These are phyloP conservation scores for Diarsia rubi DNA, from an alignment of 2,888 invertebrate genomes.

Conservation along the genomic window DNA sequence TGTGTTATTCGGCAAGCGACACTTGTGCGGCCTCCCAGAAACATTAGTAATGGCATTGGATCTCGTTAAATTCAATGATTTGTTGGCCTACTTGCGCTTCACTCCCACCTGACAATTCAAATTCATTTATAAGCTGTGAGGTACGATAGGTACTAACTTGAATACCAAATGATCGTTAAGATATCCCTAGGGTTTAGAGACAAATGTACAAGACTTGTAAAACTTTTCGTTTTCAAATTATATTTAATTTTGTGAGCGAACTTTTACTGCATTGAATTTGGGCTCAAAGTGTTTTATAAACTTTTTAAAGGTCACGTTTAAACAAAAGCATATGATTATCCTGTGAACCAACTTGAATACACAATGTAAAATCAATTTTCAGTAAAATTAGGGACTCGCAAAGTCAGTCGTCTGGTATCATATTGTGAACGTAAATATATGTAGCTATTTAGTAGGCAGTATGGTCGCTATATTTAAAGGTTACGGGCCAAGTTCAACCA, in stretches of 20 bases:
- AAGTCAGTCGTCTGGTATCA: conserved; percentile 30
- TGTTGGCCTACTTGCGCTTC: conserved; percentile 74
- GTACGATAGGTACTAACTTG: conserved; percentile 42
- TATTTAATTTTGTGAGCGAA: conserved; percentile 15
- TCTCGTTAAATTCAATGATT: conserved; percentile 79
- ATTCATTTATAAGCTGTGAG: conserved; percentile 43
- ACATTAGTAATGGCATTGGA: conserved; percentile 83
- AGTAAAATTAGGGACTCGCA: conserved; percentile 35
- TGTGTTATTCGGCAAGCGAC: conserved; percentile 82
- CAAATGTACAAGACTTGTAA: conserved; percentile 1
- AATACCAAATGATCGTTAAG: conserved; percentile 35
- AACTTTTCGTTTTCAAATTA: conserved; percentile 12
- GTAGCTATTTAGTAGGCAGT: conserved; percentile 53
- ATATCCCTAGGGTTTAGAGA: conserved; percentile 6
- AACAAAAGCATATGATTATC: conserved; percentile 21
- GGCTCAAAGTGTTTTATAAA: conserved; percentile 13
- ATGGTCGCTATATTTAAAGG: conserved; percentile 69
- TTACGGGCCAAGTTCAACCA: conserved; percentile 81
- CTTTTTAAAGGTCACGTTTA: conserved; percentile 19
- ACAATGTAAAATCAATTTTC: conserved; percentile 31
- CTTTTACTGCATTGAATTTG: conserved; percentile 9
- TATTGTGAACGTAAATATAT: conserved; percentile 43
- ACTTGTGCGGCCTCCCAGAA: conserved; percentile 84
- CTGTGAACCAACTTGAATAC: conserved; percentile 19
- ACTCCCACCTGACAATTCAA: conserved; percentile 51